Evolutionary conservation across 1,140 invertebrate genomes (phyloP), one percentile per base, ranked within the genome.

Genomic region (Sipha flava): DNA sequence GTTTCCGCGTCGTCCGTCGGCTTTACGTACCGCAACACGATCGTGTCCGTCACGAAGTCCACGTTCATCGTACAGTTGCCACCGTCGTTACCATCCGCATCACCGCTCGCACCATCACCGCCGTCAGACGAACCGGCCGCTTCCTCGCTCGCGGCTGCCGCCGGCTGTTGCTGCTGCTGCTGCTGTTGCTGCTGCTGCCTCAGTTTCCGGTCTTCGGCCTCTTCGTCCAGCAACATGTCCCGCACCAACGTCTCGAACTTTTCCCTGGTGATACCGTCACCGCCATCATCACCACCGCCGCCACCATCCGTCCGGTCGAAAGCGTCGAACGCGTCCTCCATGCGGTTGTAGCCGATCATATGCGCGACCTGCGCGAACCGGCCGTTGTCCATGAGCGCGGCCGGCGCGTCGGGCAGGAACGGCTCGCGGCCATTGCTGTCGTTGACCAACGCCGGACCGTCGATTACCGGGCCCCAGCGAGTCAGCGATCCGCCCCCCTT

Each of bases 381-480:
- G 82, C 88, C 85, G 43, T 88, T 89, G 77, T 84, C 86, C 66
- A 93, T 88, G 66, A 90, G 85, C 62, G 87, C 88, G 37, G 86
- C 88, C 0, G 92, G 92, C 70, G 89, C 85, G 81, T 89, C 89
- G 9, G 90, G 85, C 18, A 94, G 84, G 83, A 94, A 92, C 0
- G 91, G 88, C 2, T 87, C 85, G 1, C 89, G 88, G 2, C 87
- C 87, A 81, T 92, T 92, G 81, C 89, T 92, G 18, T 45, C 72
- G 40, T 23, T 45, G 40, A 3, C 1, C 18, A 92, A 88, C 14
- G 73, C 52, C n/a, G 89, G 88, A 1, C 83, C 86, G 83, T 94
- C 92, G 2, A 93, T 86, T 2, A 93, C 88, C 10, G 93, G 93
- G 57, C 91, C 91, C 92, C 92, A 94, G 29, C 85, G 85, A 59